Base-by-base conservation (phyloP, 2,888 invertebrate genomes). In the Polydrusus cervinus region DNA sequence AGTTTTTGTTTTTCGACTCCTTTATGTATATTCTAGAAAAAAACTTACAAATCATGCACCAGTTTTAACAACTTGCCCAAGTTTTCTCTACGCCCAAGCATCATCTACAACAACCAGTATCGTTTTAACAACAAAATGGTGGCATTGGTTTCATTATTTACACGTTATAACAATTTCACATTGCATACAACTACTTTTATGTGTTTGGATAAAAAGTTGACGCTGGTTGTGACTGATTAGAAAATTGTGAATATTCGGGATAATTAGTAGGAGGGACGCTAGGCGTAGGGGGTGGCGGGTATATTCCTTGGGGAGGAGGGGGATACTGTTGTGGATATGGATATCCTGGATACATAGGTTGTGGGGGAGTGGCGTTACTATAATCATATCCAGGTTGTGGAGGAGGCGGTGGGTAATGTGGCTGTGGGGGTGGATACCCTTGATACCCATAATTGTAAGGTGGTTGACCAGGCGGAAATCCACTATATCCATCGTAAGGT, bases 201-300 rank as follows among this genome's bases (percentile, higher is more conserved):
- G 57, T 60, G 40, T 60, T 51, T n/a, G 73, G 45, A 51, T 51
- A 51, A 38, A 16, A 60, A 7, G 38, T 60, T 10, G 57, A 65
- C 11, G 78, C 73, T 61, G 79, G 77, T 45, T 81, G 78, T 60
- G 78, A 69, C 45, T 79, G 66, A 79, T 79, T 51, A 80, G 82
- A 80, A 64, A 86, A 85, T 73, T 85, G 85, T 67, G 85, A 84
- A 79, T 86, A 86, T 8, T 86, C 85, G 8, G 82, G 81, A 75
- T 83, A 73, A 34, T n/a, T 51, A 16, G 57, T 61, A 16, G 73
- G 80, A 1, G 83, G 80, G 0, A 82, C 78, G 25, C 79, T 79
- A 13, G 82, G 76, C 1, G 82, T 61, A 6, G 81, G 78, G 0
- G 82, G 80, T 1, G 84, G 83, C 0, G 83, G 83, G 75, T 84